These are phyloP conservation scores for Synergus umbraculus DNA, from an alignment of 2,888 invertebrate genomes.

Conservation along the genomic window DNA sequence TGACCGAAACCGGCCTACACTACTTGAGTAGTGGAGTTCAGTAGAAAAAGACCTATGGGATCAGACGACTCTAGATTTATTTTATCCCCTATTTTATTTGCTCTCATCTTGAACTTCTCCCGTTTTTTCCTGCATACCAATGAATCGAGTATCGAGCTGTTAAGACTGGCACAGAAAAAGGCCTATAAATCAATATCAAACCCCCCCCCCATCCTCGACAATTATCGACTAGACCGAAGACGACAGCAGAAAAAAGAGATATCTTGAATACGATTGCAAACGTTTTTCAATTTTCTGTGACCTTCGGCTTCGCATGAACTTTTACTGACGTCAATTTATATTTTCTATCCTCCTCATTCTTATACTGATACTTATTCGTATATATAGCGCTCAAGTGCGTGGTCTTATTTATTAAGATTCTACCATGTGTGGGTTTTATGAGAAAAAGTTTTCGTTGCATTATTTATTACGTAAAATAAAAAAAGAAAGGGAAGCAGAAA, in stretches of 20 bases:
- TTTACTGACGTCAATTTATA: not conserved
- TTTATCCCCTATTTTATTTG: constrained; percentile 8
- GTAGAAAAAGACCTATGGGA: constrained; percentile 13
- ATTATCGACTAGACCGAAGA: not conserved
- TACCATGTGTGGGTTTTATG: not conserved
- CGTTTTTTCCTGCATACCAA: not conserved
- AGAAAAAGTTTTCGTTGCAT: not conserved
- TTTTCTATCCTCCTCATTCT: not conserved
- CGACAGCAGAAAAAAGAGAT: not conserved
- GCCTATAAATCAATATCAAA: not conserved
- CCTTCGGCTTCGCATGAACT: not conserved
- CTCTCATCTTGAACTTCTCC: not conserved
- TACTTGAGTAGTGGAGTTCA: constrained; percentile 24
- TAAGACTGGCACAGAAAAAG: not conserved
- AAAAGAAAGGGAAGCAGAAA: not conserved
- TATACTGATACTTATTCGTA: not conserved
- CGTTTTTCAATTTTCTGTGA: constrained; percentile 1
- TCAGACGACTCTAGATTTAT: constrained; percentile 21
- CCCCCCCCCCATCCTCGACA: not conserved
- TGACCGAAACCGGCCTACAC: constrained; percentile 11
- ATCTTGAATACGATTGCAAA: not conserved
- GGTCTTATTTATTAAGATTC: constrained; percentile 7
- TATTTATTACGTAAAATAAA: not conserved
- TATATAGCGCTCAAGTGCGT: not conserved
- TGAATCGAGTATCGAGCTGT: not conserved